Evolutionary conservation across 2,888 invertebrate species (phyloP), one percentile per base, ranked within the genome.

Genomic region (Hetaerina titia): DNA sequence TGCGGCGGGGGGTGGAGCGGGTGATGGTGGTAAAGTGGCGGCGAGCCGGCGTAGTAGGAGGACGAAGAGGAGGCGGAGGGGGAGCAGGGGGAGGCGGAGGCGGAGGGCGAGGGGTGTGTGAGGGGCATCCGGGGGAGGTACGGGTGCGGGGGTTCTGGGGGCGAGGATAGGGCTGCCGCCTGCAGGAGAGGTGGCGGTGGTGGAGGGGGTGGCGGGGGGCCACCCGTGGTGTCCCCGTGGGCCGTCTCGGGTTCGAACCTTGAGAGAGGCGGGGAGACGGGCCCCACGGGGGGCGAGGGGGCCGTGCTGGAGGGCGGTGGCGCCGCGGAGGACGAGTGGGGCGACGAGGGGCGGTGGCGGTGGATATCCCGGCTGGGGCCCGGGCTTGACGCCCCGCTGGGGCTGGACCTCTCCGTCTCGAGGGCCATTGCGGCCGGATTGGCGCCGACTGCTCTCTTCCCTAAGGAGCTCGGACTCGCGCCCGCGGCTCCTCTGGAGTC

Each of bases 211-310:
- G 92, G 17, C 69, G 92, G 45, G 64, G 69, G 6, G 63, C n/a
- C 60, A 6, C 90, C 90, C n/a, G 56, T n/a, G 69, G 92, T 92
- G 69, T 92, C 92, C 69, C 92, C 92, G 45, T 92, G 92, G 8
- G 92, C 92, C 19, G 69, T 74, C 92, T 92, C 92, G 8, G 92
- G 92, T 74, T 92, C 92, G 92, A 92, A 92, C 74, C 92, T 92
- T n/a, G 69, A 74, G 57, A 92, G 92, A 56, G 92, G 69, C 45
- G 92, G 92, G 15, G 89, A 89, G 45, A 56, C 89, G 58, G 89
- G 57, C 56, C 22, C 58, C 64, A 69, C 57, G 19, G 92, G 45
- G 17, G 90, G 63, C 9, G 90, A 90, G 8, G 90, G 64, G 64
- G 90, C 45, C 4, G 92, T 45, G n/a, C 56, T 9, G 11, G 45